These are phyloP conservation scores for Miichthys miiuy DNA, from an alignment of 2,797 vertebrate genomes.

Conservation along the genomic window DNA sequence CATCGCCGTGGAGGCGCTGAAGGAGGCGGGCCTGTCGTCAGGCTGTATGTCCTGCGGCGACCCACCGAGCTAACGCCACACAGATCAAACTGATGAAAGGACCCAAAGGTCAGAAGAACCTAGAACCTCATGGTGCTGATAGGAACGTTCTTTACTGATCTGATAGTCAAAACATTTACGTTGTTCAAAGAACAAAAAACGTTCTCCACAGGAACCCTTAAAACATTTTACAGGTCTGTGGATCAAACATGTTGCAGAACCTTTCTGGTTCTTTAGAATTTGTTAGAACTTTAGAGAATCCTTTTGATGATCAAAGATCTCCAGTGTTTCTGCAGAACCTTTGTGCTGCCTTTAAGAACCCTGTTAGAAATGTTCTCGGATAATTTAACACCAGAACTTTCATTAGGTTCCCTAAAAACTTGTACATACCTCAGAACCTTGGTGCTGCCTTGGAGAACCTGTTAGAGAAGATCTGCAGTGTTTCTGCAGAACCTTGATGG, in stretches of 20 bases:
- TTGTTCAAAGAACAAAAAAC: no score
- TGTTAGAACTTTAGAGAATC: no score
- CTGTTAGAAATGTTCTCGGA: background rate
- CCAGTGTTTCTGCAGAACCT: no score
- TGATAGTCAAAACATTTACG: no score
- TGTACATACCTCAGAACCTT: background rate
- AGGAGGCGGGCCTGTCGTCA: conserved; percentile 93
- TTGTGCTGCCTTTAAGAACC: background rate
- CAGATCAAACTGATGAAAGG: conserved; percentile 94
- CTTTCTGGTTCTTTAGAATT: background rate
- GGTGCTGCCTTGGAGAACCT: background rate
- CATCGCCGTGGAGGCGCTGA: conserved; percentile 91
- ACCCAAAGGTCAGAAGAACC: conserved; percentile 70
- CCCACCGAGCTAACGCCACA: conserved; percentile 82
- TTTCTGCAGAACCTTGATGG: conserved; percentile 66
- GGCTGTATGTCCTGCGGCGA: conserved; percentile 90
- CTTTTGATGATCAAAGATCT: no score
- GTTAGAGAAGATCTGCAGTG: background rate
- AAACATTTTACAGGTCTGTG: no score
- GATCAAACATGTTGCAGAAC: background rate
- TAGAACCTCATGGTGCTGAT: background rate
- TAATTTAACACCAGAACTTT: background rate
- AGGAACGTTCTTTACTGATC: background rate
- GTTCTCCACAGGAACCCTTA: no score
- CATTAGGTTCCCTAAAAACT: background rate